Evolutionary conservation across 2,888 invertebrate genomes (phyloP).

Genomic region (Entomobrya multifasciata): DNA sequence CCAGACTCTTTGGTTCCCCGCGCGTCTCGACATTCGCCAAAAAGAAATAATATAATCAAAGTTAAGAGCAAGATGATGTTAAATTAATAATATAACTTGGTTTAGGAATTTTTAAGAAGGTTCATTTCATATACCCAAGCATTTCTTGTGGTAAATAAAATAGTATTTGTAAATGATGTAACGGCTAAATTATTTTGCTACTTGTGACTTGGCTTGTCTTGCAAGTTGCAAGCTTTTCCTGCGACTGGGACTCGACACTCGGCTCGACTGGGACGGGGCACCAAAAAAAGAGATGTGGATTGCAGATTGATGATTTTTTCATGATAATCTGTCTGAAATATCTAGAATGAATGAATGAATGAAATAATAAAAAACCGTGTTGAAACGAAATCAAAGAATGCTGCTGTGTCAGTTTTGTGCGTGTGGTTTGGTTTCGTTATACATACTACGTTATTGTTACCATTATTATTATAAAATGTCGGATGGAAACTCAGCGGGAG

Average conservation of each 20-base stretch:
- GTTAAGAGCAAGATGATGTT: no score
- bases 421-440: constrained; percentile 28
- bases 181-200: constrained; percentile 31
- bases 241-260: no score
- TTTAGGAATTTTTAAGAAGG: no score
- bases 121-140: constrained; percentile 36
- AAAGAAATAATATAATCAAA: background rate
- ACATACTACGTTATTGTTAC: background rate
- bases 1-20: no score
- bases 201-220: background rate
- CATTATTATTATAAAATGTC: constrained; percentile 1
- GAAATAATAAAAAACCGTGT: constrained; percentile 34
- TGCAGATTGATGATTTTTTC: no score
- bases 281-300: no score
- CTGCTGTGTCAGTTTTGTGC: constrained; percentile 47
- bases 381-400: constrained; percentile 46
- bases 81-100: no score
- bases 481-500: constrained; percentile 45
- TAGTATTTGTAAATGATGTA: constrained; percentile 41
- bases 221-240: background rate
- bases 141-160: constrained; percentile 19
- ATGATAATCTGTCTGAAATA: no score
- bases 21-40: constrained; percentile 5
- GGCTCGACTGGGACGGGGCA: no score
- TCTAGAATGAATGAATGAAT: no score